These are phyloP conservation scores for Goniozus legneri DNA, from an alignment of 1,140 invertebrate genomes.

Conservation along the genomic window DNA sequence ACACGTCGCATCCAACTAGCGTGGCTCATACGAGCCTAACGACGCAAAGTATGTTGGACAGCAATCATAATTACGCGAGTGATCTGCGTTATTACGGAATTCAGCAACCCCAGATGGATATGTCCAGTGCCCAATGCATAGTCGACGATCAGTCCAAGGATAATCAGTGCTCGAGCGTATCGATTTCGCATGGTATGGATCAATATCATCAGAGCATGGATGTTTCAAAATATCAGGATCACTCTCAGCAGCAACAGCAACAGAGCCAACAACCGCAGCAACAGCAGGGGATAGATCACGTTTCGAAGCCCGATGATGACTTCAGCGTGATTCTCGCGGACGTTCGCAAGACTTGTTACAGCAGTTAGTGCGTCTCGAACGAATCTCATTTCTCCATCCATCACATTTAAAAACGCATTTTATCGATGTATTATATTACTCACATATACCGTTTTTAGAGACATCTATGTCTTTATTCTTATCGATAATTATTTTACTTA, in stretches of 20 bases:
- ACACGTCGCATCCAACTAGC: constrained; percentile 43
- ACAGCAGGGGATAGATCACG: constrained; percentile 47
- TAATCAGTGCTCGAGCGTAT: constrained; percentile 34
- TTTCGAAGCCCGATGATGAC: constrained; percentile 70
- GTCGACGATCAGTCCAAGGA: constrained; percentile 45
- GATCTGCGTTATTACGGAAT: constrained; percentile 44
- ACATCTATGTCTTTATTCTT: no score
- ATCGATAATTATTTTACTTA: no score
- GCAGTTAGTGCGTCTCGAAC: constrained; percentile 62
- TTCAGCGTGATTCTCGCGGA: constrained; percentile 83
- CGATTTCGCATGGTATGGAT: constrained; percentile 37
- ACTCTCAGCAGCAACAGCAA: constrained; percentile 54
- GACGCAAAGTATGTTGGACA: constrained; percentile 47
- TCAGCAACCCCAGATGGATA: constrained; percentile 43
- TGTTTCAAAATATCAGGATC: constrained; percentile 47
- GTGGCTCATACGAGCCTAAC: constrained; percentile 39
- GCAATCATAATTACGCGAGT: constrained; percentile 55
- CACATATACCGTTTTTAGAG: no score
- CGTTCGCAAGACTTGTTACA: constrained; percentile 82
- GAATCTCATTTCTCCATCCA: no score
- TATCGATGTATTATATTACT: no score
- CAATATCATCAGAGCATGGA: constrained; percentile 47
- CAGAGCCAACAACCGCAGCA: constrained; percentile 43
- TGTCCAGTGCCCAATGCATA: constrained; percentile 45
- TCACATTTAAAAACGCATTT: no score